Conservation (phyloP, 2,888 invertebrate genomes). For the Seira ritae region DNA sequence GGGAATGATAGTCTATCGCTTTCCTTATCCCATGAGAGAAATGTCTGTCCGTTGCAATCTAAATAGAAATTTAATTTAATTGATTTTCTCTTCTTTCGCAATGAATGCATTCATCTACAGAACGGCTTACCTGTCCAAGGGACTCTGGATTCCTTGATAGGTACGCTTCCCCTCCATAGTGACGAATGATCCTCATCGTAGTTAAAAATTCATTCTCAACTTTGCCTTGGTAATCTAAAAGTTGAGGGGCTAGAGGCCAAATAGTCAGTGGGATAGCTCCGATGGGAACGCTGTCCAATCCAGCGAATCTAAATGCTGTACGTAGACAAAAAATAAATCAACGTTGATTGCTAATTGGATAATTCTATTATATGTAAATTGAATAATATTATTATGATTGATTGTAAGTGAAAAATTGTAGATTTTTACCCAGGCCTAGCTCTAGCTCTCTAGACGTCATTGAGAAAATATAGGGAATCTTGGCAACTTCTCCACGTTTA, state of each 20-base stretch:
- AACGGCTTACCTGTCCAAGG: slow-evolving; percentile 59
- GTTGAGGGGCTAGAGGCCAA: slow-evolving; percentile 57
- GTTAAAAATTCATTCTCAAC: slow-evolving; percentile 51
- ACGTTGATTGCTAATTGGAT: background rate
- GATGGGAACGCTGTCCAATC: slow-evolving; percentile 54
- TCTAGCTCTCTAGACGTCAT: slow-evolving; percentile 64
- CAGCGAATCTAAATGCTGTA: slow-evolving; percentile 61
- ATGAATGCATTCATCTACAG: no score
- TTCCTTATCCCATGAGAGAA: slow-evolving; percentile 58
- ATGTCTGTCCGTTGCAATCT: slow-evolving; percentile 63
- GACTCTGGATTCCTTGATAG: slow-evolving; percentile 49
- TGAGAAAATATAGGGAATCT: slow-evolving; percentile 55
- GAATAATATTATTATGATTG: background rate
- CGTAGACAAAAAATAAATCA: background rate
- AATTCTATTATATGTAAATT: background rate
- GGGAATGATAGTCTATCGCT: slow-evolving; percentile 50
- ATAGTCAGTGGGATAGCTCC: slow-evolving; percentile 45
- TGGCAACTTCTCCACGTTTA: slow-evolving; percentile 47
- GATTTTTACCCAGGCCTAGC: slow-evolving; percentile 48
- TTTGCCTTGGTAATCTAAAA: slow-evolving; percentile 61
- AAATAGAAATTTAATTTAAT: background rate
- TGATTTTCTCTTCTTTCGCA: no score
- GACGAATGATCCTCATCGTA: slow-evolving; percentile 47
- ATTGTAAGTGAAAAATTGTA: background rate
- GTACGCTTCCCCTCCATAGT: slow-evolving; percentile 57